Evolutionary conservation across 2,797 vertebrate genomes (phyloP), one percentile per base, ranked within the genome.

Genomic region (Coreius guichenoti): DNA sequence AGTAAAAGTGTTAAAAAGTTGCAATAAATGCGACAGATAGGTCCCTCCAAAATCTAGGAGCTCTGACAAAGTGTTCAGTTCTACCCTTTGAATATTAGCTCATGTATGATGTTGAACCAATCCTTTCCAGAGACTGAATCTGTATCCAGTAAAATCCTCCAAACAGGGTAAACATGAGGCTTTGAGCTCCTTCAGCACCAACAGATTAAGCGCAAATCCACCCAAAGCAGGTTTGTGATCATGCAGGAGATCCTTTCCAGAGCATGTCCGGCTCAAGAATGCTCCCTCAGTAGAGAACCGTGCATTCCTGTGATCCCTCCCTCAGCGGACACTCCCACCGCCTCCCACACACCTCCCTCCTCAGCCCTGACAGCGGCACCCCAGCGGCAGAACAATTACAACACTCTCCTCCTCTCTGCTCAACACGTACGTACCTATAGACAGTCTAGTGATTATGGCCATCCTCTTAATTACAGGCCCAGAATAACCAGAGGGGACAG

Each of bases 361-460:
- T 69, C 65, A 39, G 89, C 91, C 90, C 86, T 92, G 92, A 73
- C 81, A 83, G 81, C 49, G 29, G 72, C 76, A 47, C 80, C 81
- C 82, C 85, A 65, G 73, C 80, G 69, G 51, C 81, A 65, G 45
- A 39, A 88, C 78, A 82, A 77, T 83, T 84, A 85, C 73, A 74
- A 54, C 70, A 77, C 68, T 85, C 88, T 87, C 88, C 87, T 87
- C 86, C 84, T 85, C 58, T 23, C 56, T 77, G 61, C 81, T 72
- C 58, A 76, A 76, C 69, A 86, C 61, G 54, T 26, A 86, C 61
- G 45, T 26, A 77, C 80, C 29, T 69, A 77, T 43, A 77, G 72
- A 86, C 63, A 86, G 80, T 43, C 29, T 31, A 80, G 33, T 77
- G 72, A 76, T 68, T 81, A 84, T 43, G 74, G 63, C 75, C 70